Evolutionary conservation across 2,113 vertebrate genomes (phyloP).

Genomic region (Solenodon paradoxus): DNA sequence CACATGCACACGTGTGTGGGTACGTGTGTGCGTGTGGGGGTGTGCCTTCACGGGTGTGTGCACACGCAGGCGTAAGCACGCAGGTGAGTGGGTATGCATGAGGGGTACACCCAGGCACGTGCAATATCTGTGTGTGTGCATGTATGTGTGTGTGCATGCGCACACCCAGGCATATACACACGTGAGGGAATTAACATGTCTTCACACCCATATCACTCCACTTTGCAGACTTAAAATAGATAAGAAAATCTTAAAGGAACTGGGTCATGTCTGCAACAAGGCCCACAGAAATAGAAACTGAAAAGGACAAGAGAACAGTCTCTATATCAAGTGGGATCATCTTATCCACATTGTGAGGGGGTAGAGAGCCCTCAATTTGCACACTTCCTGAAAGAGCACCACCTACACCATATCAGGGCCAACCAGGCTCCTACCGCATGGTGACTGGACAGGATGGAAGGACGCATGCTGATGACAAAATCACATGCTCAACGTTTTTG

Average conservation of each 20-base stretch:
- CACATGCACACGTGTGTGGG: no score
- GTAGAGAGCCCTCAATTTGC: not conserved
- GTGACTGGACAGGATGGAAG: not conserved
- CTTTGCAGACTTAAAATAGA: not conserved
- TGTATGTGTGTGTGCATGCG: no score
- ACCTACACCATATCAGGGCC: accelerated
- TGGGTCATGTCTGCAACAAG: not conserved
- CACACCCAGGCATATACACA: no score
- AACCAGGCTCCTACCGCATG: not conserved
- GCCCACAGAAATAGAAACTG: not conserved
- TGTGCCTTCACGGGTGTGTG: no score
- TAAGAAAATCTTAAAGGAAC: not conserved
- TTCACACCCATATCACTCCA: not conserved
- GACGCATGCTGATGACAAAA: not conserved
- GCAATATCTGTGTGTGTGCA: no score
- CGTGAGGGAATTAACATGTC: no score
- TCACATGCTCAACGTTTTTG: not conserved
- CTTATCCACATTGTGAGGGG: not conserved
- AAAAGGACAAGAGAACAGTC: not conserved
- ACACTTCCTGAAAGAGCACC: not conserved
- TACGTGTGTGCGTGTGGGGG: no score
- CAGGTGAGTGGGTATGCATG: no score
- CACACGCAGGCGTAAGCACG: no score
- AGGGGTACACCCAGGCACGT: no score
- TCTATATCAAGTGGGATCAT: not conserved